Evolutionary conservation across 2,113 vertebrate genomes (phyloP), one percentile per base, ranked within the genome.

Genomic region (Nothobranchius furzeri): DNA sequence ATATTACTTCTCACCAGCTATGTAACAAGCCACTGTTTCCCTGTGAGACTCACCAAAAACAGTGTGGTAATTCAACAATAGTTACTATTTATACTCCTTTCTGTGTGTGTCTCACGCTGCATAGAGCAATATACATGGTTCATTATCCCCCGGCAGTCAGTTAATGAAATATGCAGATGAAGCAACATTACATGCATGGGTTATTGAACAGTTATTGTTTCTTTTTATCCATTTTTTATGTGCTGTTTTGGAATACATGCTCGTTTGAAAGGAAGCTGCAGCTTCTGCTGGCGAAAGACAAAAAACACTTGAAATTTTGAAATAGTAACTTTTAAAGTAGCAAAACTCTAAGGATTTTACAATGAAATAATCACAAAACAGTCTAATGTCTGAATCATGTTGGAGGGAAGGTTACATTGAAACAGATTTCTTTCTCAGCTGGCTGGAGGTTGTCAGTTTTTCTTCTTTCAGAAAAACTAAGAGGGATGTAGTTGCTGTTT

Each of bases 111-210:
- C 45, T 35, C 15, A 35, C 59, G 43, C 30, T 12, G 42, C 17
- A 62, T 9, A 72, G 42, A 46, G 48, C 12, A 25, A 59, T 25
- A 20, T 57, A 40, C 40, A 8, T 60, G 70, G 20, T 25, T 75
- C 57, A 77, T 82, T 75, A 73, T 82, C 55, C 14, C 20, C 25
- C 42, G 65, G 45, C 69, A 35, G 49, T 65, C 48, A 69, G 52
- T 61, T 79, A 59, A 87, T 79, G 76, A 70, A 76, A 81, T 60
- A 64, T 68, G 69, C 70, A 67, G 63, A 77, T 83, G 67, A 65
- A 64, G 12, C 57, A 83, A 40, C 67, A 60, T 64, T 57, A 60
- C 62, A 17, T 64, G 14, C 54, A 81, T 48, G 73, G 70, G 64
- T 56, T 79, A 77, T 64, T 82, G 62, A 80, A 60, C 73, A 85